A percentile compares a stretch with the other conserved stretches of the same genome.
phyloP scores from a whole-genome alignment of 2,888 invertebrate species.

The Osedax fenrisi region DNA sequence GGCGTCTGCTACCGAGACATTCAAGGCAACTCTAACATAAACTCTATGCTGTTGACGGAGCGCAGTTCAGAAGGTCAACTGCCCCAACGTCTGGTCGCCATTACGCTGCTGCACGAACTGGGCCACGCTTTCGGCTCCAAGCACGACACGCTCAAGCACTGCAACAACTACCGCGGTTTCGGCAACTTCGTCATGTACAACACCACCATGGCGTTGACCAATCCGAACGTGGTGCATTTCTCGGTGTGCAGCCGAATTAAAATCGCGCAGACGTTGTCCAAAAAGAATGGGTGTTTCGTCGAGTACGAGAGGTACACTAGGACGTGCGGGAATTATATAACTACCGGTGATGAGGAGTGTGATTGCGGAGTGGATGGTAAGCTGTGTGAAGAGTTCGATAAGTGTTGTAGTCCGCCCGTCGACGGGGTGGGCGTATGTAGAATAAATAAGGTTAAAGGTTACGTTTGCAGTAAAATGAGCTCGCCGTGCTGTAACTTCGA shows the following conservation, averaged over 20 bases:
- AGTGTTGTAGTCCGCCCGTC: neutral
- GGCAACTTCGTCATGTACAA: neutral
- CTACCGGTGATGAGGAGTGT: neutral
- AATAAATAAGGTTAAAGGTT: neutral
- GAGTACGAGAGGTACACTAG: neutral
- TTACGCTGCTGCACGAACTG: conserved; percentile 1
- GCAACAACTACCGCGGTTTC: neutral
- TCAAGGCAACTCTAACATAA: no score
- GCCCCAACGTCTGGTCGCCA: neutral
- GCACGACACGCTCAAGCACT: neutral
- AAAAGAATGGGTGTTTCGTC: neutral
- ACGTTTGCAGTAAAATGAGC: conserved; percentile 5
- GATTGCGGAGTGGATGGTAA: neutral
- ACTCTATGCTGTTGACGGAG: neutral
- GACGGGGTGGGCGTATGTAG: neutral
- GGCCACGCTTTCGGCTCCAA: neutral
- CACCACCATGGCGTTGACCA: neutral
- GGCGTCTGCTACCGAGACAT: neutral
- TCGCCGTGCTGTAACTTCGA: neutral
- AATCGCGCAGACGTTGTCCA: neutral
- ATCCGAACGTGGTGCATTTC: conserved; percentile 6
- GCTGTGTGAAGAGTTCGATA: neutral
- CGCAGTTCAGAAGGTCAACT: neutral
- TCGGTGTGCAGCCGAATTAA: neutral
- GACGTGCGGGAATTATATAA: neutral